Base-by-base conservation (phyloP, 2,113 vertebrate genomes). In the Aptenodytes forsteri region DNA sequence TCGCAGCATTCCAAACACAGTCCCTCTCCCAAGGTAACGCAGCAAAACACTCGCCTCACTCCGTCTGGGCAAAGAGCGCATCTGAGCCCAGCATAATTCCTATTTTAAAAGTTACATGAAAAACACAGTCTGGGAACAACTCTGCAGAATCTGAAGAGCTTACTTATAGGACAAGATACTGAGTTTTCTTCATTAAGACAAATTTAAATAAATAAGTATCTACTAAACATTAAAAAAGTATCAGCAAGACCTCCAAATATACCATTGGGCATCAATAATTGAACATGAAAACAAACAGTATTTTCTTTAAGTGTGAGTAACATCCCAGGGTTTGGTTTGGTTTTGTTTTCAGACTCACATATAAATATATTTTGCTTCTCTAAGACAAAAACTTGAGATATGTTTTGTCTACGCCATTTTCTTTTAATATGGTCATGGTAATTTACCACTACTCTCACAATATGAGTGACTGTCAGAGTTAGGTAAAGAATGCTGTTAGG, bases 11-110 rank as follows among this genome's bases (percentile, higher is more conserved):
- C 77, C 77, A 94, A 44, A 67, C 40, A 59, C 30, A 93, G 49
- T 15, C 69, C 18, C 19, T 50, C 19, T 87, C 81, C 70, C 93
- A 95, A 79, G 58, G 91, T 95, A 93, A 76, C 0, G 0, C 10
- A 84, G 44, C 73, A 87, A 42, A 92, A 91, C 42, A 38, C 29
- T 70, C 0, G 1, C 40, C 61, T 73, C 54, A 21, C 38, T 75
- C 59, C 16, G 21, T 16, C 55, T 25, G 15, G 26, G 44, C 30
- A 82, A 78, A 79, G 34, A 30, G 7, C 1, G 3, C 0, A 0
- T 46, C n/a, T 38, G 9, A 91, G 36, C 17, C 54, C 27, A 61
- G 25, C 0, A 0, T 30, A 20, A 22, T 6, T 56, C 5, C 0
- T 5, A 7, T 38, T 76, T 47, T 36, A 89, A 87, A 77, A 87